Conservation (phyloP, 2,113 vertebrate species). For the Excalfactoria chinensis region DNA sequence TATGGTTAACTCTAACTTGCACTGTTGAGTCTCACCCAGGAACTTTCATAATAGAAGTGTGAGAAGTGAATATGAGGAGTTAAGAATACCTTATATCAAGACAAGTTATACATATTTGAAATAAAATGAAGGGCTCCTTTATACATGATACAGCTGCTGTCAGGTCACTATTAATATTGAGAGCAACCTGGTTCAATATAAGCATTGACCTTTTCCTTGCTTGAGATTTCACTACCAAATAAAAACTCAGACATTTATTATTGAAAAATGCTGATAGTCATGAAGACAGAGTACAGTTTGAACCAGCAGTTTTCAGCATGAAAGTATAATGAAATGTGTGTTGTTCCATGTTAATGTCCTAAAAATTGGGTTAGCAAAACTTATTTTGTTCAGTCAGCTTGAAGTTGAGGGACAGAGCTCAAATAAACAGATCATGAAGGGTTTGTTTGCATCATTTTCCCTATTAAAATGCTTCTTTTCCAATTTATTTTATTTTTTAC, state of each 20-base stretch:
- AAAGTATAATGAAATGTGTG: neutral
- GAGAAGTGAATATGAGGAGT: neutral
- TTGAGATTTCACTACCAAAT: neutral
- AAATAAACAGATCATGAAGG: neutral
- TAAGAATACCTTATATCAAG: neutral
- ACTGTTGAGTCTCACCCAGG: accelerated
- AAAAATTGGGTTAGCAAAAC: neutral
- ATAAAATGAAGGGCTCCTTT: neutral
- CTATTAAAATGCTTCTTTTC: neutral
- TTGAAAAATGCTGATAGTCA: neutral
- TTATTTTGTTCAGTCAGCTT: accelerated
- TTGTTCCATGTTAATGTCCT: neutral
- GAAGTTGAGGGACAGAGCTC: neutral
- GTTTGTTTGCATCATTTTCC: neutral
- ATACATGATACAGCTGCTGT: neutral
- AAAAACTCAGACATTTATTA: neutral
- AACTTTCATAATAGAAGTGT: neutral
- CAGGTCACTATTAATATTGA: neutral
- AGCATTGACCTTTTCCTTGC: neutral
- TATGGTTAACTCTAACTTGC: neutral
- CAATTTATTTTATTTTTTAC: neutral
- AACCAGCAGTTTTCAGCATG: neutral
- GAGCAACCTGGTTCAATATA: neutral
- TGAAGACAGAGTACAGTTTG: neutral
- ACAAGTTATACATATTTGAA: neutral